phyloP scores from a whole-genome alignment of 2,797 vertebrate species.

The Streptopelia turtur region DNA sequence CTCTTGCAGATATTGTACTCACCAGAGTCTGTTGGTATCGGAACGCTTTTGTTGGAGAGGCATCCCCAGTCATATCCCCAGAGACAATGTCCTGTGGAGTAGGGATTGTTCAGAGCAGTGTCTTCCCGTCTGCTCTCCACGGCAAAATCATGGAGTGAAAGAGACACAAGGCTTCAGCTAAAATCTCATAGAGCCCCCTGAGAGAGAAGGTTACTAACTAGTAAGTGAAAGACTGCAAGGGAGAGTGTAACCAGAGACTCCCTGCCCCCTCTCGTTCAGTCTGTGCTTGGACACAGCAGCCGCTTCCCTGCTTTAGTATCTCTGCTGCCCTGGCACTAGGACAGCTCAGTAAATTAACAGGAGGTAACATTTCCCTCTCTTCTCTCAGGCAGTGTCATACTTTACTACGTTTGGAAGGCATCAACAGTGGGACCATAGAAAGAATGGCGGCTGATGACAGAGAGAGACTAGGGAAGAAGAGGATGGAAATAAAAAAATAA shows the following conservation, averaged over 20 bases:
- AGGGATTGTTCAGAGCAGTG: not conserved
- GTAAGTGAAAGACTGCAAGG: conserved; percentile 1
- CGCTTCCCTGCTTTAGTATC: conserved; percentile 30
- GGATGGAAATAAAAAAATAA: not conserved
- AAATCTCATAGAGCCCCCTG: conserved; percentile 46
- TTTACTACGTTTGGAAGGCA: not conserved
- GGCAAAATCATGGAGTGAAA: conserved; percentile 20
- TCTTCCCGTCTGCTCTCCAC: not conserved
- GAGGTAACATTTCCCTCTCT: conserved; percentile 63
- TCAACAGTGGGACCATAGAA: not conserved
- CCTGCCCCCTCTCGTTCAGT: conserved; percentile 62
- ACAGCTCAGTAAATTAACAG: conserved; percentile 68
- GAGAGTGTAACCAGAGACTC: conserved; percentile 72
- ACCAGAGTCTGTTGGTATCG: conserved; percentile 91
- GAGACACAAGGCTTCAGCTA: not conserved
- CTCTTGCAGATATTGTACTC: conserved; percentile 65
- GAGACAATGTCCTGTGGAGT: not conserved
- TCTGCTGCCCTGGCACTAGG: conserved; percentile 55
- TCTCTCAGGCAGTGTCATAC: not conserved
- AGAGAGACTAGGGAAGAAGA: not conserved
- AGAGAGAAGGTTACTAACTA: conserved; percentile 53
- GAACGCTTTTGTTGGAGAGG: conserved; percentile 87
- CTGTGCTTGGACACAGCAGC: conserved; percentile 45
- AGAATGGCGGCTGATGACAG: not conserved
- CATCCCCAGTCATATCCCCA: conserved; percentile 87